Evolutionary conservation across 2,797 vertebrate species (phyloP), one percentile per base, ranked within the genome.

Genomic region (Peromyscus eremicus): DNA sequence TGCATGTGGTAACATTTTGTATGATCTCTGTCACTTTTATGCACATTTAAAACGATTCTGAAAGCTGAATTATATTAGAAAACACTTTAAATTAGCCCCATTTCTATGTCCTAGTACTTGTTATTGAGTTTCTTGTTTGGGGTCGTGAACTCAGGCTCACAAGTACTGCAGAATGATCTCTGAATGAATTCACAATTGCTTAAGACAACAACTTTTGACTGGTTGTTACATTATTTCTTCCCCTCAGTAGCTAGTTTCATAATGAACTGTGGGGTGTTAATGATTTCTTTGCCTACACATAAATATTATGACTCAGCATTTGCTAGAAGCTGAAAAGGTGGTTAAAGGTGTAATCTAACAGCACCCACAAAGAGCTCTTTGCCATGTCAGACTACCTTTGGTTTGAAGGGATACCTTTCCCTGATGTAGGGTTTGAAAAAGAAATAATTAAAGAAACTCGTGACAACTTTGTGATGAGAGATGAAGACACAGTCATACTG

Each of bases 401-500:
- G 83, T 52, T 52, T 52, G 64, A 86, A 70, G 64, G 83, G 5
- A 86, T 86, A 52, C 83, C 83, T 52, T 14, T 86, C 2, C 32
- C 19, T 52, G 0, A 0, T 6, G 0, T n/a, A 2, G 0, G 0
- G 5, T 4, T 0, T 68, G 2, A 49, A 43, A 84, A 43, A 19
- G 37, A 84, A 84, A 32, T 5, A 40, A 8, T 37, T 40, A 0
- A 40, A 13, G 2, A 73, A 12, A 0, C 37, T 10, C 0, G 71
- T 25, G 10, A 73, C 25, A 73, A 73, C 9, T 43, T 43, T 75
- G 40, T 27, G 23, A 13, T 75, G 0, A 27, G 40, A 43, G 73
- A 75, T 75, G 73, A 43, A 27, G 40, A 75, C 5, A 43, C 40
- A 27, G 12, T 75, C 73, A 75, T 75, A 6, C 1, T 75, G 73